Percentiles rank a stretch among this genome's conserved stretches.
phyloP scores from a whole-genome alignment of 2,888 invertebrate genomes.

The Dryobotodes eremita region DNA sequence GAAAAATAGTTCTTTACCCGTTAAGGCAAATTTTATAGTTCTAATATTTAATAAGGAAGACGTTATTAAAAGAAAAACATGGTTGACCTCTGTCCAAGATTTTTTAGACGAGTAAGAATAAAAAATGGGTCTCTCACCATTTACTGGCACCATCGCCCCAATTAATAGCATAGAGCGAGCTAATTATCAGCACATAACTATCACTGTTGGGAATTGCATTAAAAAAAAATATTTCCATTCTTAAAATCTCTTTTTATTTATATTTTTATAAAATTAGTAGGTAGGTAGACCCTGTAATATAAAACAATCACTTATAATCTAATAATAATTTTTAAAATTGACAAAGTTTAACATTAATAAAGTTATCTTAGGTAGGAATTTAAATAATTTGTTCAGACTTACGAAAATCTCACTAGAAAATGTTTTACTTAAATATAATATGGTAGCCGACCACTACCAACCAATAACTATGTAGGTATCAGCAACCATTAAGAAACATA shows the following conservation, averaged over 20 bases:
- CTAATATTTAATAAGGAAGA: background rate
- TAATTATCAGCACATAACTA: background rate
- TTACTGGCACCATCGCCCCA: conserved; percentile 4
- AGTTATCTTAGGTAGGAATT: background rate
- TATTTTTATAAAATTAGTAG: background rate
- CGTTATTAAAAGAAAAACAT: background rate
- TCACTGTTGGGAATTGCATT: conserved; percentile 2
- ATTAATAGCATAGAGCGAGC: background rate
- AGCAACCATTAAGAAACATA: conserved; percentile 2
- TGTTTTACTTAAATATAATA: conserved; percentile 12
- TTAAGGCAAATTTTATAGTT: background rate
- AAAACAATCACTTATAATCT: background rate
- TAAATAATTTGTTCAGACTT: conserved; percentile 18
- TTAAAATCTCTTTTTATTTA: background rate
- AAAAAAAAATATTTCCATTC: background rate
- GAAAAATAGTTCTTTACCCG: background rate
- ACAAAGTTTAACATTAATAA: conserved; percentile 1
- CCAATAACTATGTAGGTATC: background rate
- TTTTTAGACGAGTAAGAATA: background rate
- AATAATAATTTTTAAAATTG: background rate
- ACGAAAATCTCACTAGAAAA: conserved; percentile 6
- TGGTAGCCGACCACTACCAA: background rate
- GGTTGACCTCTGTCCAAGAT: background rate
- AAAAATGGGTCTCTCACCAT: background rate
- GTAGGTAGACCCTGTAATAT: background rate